Percentiles rank a stretch among this genome's conserved stretches.
phyloP scores from a whole-genome alignment of 2,888 invertebrate genomes.

The Plebejus melissa region DNA sequence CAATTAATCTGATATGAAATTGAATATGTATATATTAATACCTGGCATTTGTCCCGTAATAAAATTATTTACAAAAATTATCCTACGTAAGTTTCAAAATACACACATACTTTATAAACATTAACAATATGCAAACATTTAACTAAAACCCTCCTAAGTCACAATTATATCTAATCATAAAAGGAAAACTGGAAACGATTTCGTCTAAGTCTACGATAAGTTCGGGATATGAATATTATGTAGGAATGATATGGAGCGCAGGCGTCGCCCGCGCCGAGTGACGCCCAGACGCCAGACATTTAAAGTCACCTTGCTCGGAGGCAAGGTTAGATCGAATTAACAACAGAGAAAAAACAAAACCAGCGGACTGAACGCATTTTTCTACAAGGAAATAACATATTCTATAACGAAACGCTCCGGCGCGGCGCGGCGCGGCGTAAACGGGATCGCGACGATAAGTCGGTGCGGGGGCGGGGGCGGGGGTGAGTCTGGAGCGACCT shows the following conservation, averaged over 20 bases:
- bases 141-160: constrained; percentile 51
- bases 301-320: constrained; percentile 75
- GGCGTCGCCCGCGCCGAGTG: constrained; percentile 66
- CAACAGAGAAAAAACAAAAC: constrained; percentile 62
- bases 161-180: constrained; percentile 42
- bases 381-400: constrained; percentile 42
- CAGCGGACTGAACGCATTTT: constrained; percentile 53
- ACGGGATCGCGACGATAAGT: neutral
- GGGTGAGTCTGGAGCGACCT: neutral
- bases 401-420: constrained; percentile 42
- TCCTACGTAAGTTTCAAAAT: constrained; percentile 47
- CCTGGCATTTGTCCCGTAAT: constrained; percentile 60
- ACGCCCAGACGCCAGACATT: constrained; percentile 72
- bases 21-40: constrained; percentile 40
- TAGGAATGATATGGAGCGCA: constrained; percentile 71
- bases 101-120: constrained; percentile 52
- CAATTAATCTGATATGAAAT: constrained; percentile 27
- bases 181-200: constrained; percentile 30
- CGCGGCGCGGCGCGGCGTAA: constrained; percentile 33
- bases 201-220: constrained; percentile 52
- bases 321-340: constrained; percentile 74
- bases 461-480: neutral
- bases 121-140: constrained; percentile 54
- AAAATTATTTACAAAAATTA: constrained; percentile 47
- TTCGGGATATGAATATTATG: constrained; percentile 53